Conservation (phyloP, 1,140 invertebrate genomes). For the Drosophila jambulina region DNA sequence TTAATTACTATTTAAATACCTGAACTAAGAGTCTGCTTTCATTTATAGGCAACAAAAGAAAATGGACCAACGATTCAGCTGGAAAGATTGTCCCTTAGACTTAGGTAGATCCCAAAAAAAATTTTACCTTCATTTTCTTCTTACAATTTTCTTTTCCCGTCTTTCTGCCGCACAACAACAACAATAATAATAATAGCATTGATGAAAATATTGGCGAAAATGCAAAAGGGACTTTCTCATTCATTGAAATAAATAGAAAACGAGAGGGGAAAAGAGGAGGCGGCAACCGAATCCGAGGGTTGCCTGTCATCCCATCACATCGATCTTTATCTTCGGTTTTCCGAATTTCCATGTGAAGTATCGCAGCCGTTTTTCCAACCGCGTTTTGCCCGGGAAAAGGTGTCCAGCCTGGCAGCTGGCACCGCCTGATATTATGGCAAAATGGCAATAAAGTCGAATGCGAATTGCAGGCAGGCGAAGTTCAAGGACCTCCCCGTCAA, state of each 20-base stretch:
- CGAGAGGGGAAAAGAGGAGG: slow-evolving; percentile 1
- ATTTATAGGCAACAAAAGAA: neutral
- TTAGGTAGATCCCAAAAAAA: slow-evolving; percentile 5
- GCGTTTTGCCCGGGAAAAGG: slow-evolving; percentile 24
- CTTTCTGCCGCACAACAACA: neutral
- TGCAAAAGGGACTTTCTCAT: slow-evolving; percentile 15
- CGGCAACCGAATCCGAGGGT: neutral
- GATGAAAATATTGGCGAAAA: slow-evolving; percentile 17
- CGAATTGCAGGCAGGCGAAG: slow-evolving; percentile 40
- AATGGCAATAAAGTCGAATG: slow-evolving; percentile 19
- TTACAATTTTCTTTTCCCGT: neutral
- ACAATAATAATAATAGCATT: neutral
- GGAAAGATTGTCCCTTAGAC: neutral
- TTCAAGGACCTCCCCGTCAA: slow-evolving; percentile 53
- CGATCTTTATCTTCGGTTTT: slow-evolving; percentile 46
- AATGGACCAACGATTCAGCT: neutral
- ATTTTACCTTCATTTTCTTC: neutral
- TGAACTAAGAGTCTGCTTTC: neutral
- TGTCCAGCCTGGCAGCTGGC: slow-evolving; percentile 31
- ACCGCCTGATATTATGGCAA: slow-evolving; percentile 15
- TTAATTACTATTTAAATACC: neutral
- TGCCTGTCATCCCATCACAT: slow-evolving; percentile 21
- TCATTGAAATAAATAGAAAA: slow-evolving; percentile 10
- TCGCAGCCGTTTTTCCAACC: slow-evolving; percentile 5
- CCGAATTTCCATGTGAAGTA: slow-evolving; percentile 34